Evolutionary conservation across 2,797 vertebrate species (phyloP), one percentile per base, ranked within the genome.

Genomic region (Glossophaga mutica): DNA sequence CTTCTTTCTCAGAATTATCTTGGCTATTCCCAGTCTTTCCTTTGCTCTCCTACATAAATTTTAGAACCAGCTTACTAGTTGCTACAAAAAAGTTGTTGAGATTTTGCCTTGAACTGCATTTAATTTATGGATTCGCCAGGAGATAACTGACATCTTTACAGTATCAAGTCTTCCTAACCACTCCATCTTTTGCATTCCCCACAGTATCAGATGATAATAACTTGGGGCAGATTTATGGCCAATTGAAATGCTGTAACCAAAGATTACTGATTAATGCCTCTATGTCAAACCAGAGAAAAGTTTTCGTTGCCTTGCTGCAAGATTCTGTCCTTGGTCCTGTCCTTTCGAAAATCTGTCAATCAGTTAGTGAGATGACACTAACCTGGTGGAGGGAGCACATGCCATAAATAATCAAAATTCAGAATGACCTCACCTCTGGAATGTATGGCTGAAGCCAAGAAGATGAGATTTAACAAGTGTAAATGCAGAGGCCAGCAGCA

Each of bases 311-410:
- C 39, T 87, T 29, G 44, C 82, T 91, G 68, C 18, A 46, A 39
- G 7, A 76, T 21, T 77, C 46, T 96, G 79, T 91, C 86, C 83
- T 97, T 97, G 97, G 73, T 48, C 57, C 24, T 68, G 42, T 29
- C 86, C 79, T 95, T 95, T 84, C 26, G 32, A 90, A 95, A 95
- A 68, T 62, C 71, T 89, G 76, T 91, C 93, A 89, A 91, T 96
- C 92, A 95, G 22, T 96, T 96, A 90, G 91, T 95, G 74, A 92
- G 88, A 92, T 67, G 59, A 92, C 52, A 71, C 57, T 62, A 89
- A 84, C 46, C 70, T 91, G 67, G 46, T 84, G n/a, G 39, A 34
- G 16, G 57, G 8, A 94, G 48, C 18, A 85, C 18, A 3, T 73
- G 79, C 82, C 92, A 68, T 46, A 73, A 65, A 77, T 77, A 91